Evolutionary conservation across 2,888 invertebrate species (phyloP), one percentile per base, ranked within the genome.

Genomic region (Nymphalis c-album): DNA sequence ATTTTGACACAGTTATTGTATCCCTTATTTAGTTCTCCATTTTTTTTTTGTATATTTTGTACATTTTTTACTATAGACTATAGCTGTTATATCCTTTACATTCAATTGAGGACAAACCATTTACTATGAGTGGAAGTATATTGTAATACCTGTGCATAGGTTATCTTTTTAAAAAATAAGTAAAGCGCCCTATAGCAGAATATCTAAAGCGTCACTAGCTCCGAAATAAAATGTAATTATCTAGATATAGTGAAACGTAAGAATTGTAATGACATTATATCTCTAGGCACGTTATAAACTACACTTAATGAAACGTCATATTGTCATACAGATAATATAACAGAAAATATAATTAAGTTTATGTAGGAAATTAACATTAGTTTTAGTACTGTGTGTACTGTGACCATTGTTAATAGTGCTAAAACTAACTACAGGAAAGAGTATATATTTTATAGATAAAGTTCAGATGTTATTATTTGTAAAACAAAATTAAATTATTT

Each of bases 31-130:
- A 51, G 40, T 45, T n/a, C 2, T 22, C 8, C 22, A 10, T 55
- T 26, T 31, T 31, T 31, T 31, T 31, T 71, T 62, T 69, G 69
- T 71, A 65, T 75, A 72, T 73, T 71, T 69, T 73, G 68, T 71
- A 64, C 67, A 71, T 70, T 67, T 62, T n/a, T 53, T 26, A 17
- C 26, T 53, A 35, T 10, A 18, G 18, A 35, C 45, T 63, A 71
- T 68, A 68, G 26, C 65, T 73, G 60, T 63, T 63, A 63, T 62
- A 59, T 61, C 68, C 55, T 62, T 64, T 67, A 64, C 20, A 47
- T 63, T 70, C 68, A 68, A 72, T 74, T 74, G 70, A 74, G 75
- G 72, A 73, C 72, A 74, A 66, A 71, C 78, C 80, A 77, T 82
- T 77, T 18, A 40, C 35, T 35, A 40, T 5, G 26, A 40, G 18